A percentile compares a stretch with the other conserved stretches of the same genome.
These are phyloP conservation scores for Lepus europaeus DNA, from an alignment of 2,113 vertebrate species.

Conservation along the genomic window DNA sequence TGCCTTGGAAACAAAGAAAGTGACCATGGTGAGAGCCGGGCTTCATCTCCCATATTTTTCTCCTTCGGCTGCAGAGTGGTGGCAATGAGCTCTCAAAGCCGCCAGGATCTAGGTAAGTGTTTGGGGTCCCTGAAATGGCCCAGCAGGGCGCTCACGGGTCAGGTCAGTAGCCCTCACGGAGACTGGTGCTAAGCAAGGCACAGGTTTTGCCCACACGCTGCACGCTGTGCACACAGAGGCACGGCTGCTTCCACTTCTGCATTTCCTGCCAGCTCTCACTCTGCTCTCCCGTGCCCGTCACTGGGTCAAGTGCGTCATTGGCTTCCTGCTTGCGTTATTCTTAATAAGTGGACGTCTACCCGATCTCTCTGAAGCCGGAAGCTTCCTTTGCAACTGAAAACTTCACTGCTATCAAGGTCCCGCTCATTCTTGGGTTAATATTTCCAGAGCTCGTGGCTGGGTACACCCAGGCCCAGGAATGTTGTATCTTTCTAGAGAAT, in stretches of 20 bases:
- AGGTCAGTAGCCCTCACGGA: not conserved
- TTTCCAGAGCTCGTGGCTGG: not conserved
- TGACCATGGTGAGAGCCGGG: accelerated
- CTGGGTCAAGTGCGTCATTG: not conserved
- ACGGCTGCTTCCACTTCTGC: not conserved
- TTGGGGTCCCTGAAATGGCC: not conserved
- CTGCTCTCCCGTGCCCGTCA: not conserved
- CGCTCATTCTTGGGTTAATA: not conserved
- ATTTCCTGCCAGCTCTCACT: not conserved
- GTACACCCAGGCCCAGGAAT: not conserved
- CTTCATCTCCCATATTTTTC: not conserved
- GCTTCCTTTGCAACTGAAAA: not conserved
- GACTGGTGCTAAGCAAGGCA: not conserved
- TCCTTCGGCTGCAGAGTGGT: not conserved
- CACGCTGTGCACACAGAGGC: accelerated
- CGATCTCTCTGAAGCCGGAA: not conserved
- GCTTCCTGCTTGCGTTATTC: not conserved
- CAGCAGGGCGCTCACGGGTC: not conserved
- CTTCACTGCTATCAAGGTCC: not conserved
- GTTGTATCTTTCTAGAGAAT: not conserved
- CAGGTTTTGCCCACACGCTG: not conserved
- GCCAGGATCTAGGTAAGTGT: accelerated
- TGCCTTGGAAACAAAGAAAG: constrained; percentile 4
- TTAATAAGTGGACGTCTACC: not conserved
- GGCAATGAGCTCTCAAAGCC: not conserved